A percentile compares a stretch with the other conserved stretches of the same genome.
These are phyloP conservation scores for Gila orcuttii DNA, from an alignment of 2,113 vertebrate species.

Conservation along the genomic window DNA sequence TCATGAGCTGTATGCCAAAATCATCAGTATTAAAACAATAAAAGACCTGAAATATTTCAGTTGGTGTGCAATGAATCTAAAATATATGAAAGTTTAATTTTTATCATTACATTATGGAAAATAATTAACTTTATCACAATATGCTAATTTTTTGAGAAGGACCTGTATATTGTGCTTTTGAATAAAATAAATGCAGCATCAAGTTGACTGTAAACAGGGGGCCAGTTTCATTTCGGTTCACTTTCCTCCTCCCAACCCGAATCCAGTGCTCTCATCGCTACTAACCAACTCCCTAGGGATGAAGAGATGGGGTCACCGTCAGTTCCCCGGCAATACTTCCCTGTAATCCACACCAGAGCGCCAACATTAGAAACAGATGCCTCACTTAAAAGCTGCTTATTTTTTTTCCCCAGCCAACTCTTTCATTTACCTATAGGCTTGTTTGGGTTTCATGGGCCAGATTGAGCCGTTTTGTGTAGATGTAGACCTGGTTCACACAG, in stretches of 20 bases:
- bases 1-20: no score
- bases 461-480: slow-evolving; percentile 24
- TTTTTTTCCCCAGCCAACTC: slow-evolving; percentile 54
- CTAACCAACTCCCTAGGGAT: slow-evolving; percentile 59
- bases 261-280: slow-evolving; percentile 57
- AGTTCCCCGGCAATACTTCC: slow-evolving; percentile 77
- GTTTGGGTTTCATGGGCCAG: slow-evolving; percentile 64
- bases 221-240: slow-evolving; percentile 59
- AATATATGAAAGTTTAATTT: no score
- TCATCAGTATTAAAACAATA: no score
- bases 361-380: slow-evolving; percentile 80
- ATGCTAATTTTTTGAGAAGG: no score
- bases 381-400: slow-evolving; percentile 62
- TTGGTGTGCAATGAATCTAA: no score
- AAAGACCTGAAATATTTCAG: no score
- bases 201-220: slow-evolving; percentile 57
- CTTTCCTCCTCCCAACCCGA: slow-evolving; percentile 38
- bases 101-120: no score
- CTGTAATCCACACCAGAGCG: slow-evolving; percentile 78
- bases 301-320: slow-evolving; percentile 71
- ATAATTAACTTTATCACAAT: no score
- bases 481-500: slow-evolving; percentile 35
- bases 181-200: slow-evolving; percentile 55
- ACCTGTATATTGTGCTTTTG: slow-evolving; percentile 3
- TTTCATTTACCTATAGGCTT: slow-evolving; percentile 54